phyloP scores from a whole-genome alignment of 2,113 vertebrate species.

The Caloenas nicobarica region DNA sequence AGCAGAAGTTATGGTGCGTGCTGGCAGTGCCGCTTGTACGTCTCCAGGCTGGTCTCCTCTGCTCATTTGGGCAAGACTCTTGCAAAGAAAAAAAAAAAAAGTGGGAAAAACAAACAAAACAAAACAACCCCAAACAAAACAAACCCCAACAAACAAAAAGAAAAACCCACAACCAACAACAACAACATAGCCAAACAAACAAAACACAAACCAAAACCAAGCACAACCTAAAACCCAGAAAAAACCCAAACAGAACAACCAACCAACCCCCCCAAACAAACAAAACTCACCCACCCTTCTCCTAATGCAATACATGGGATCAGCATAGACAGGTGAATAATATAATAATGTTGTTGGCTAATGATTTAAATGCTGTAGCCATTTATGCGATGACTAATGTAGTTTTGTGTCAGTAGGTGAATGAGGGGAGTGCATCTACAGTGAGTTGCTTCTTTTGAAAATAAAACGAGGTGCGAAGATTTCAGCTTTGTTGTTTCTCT shows the following conservation, averaged over 20 bases:
- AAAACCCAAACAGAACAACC: no score
- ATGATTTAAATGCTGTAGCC: not conserved
- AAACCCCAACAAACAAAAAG: no score
- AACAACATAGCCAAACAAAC: not conserved
- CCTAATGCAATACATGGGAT: not conserved
- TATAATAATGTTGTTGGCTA: not conserved
- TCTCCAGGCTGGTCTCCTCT: not conserved
- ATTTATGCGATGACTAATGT: not conserved
- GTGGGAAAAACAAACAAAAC: not conserved
- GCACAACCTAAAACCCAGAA: not conserved
- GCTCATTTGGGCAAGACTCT: not conserved
- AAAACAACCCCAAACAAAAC: no score
- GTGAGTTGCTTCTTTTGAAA: not conserved
- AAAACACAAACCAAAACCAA: not conserved
- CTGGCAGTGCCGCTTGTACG: not conserved
- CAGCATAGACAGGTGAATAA: not conserved
- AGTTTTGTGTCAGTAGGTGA: not conserved
- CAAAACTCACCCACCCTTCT: not conserved
- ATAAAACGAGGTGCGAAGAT: not conserved
- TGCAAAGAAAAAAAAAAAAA: not conserved
- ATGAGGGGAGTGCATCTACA: not conserved
- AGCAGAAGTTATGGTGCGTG: not conserved
- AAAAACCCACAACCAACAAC: no score
- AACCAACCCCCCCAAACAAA: not conserved
- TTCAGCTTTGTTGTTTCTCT: not conserved